Base-by-base conservation (phyloP, 35 echinoderm and acorn worm genomes). In the Acanthaster planci region DNA sequence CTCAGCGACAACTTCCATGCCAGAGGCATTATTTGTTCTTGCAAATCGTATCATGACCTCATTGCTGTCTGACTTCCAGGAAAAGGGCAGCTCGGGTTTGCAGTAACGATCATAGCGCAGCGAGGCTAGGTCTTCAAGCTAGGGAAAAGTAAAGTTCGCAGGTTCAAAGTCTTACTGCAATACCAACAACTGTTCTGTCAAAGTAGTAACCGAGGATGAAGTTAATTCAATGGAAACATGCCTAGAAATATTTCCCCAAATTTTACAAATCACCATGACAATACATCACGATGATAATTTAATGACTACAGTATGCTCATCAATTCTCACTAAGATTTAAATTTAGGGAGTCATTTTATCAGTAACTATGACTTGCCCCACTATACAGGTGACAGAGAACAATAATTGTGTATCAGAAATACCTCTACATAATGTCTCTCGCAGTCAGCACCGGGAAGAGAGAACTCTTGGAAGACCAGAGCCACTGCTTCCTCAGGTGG, bases 21-120 rank as follows among this genome's bases (percentile, higher is more conserved):
- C 15, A 0, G 64, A 72, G 15, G 59, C 9, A 67, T 67, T 31
- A 67, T 26, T 12, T 14, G 29, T 72, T 8, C 8, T 72, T 72
- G 64, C 7, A 35, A 72, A 72, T 72, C 26, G 26, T 12, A 87
- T 51, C 8, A 87, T 39, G 47, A 80, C 76, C 38, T 87, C 85
- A 18, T 87, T 87, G 38, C 57, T 72, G 60, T 87, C 85, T 7
- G 85, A 35, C 37, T 38, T 80, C 85, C 85, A 87, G n/a, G 85
- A 78, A 47, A 87, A 87, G 1, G 67, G 32, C 15, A 1, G 47
- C 22, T 77, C n/a, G 0, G 14, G 44, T 8, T 51, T 76, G 29
- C 85, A 87, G 72, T 52, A 77, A 17, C 85, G 31, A 12, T 79
- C 76, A 6, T 50, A 52, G n/a, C 85, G 67, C 44, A 52, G 30